Percentiles rank a stretch among this genome's conserved stretches.
Evolutionary conservation across 92 coral and sea anemone species (phyloP).

Genomic region (Phenganax marumi): DNA sequence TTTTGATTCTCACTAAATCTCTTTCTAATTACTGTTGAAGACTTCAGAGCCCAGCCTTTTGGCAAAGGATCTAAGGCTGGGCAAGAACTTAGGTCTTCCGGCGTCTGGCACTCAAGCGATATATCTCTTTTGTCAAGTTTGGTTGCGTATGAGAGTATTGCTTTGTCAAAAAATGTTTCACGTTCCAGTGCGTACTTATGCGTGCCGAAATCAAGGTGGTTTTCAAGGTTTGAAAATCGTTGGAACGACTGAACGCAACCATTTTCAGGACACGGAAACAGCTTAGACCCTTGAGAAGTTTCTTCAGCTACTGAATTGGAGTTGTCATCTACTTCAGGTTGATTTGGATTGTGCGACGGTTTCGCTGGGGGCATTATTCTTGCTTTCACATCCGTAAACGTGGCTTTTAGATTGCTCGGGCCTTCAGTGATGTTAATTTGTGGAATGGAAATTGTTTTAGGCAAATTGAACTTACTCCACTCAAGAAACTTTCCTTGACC

Average conservation of each 20-base stretch:
- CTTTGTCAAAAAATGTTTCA: constrained; percentile 57
- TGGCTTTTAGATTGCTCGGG: background rate
- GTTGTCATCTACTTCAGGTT: background rate
- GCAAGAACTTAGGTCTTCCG: background rate
- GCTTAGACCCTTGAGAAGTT: constrained; percentile 12
- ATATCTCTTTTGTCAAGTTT: constrained; percentile 50
- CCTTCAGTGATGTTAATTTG: background rate
- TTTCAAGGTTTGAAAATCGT: constrained; percentile 39
- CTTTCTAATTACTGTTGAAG: background rate
- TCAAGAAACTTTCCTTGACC: constrained; percentile 33
- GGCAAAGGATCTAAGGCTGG: background rate
- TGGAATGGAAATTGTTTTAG: background rate
- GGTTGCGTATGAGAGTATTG: constrained; percentile 49
- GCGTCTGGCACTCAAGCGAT: background rate
- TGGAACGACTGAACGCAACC: constrained; percentile 43
- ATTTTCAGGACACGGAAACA: constrained; percentile 37
- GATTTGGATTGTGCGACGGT: too few relatives aligned
- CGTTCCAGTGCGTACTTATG: constrained; percentile 53
- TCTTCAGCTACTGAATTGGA: background rate
- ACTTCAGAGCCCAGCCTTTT: constrained; percentile 4
- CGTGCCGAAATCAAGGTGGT: constrained; percentile 54
- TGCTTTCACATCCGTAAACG: background rate
- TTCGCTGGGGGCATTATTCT: background rate
- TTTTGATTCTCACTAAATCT: background rate
- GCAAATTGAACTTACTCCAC: constrained; percentile 5